Evolutionary conservation across 2,113 vertebrate species (phyloP), one percentile per base, ranked within the genome.

Genomic region (Falco punctatus): DNA sequence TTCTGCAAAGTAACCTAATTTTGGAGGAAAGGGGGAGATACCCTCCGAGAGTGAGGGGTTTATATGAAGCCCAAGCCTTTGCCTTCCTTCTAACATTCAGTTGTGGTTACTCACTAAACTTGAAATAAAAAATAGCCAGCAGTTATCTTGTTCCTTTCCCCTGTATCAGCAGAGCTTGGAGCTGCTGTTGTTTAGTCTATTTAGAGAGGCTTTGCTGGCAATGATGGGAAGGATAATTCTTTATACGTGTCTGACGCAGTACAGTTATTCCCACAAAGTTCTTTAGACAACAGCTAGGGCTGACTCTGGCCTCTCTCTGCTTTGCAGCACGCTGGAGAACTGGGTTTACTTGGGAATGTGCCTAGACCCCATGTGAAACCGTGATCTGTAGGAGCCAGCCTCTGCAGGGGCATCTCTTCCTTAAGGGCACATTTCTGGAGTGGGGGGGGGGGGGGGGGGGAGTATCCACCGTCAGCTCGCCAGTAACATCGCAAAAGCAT

Each of bases 211-310:
- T 30, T 18, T 42, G 46, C 78, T 74, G 81, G 69, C 69, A 42
- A 1, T 0, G 13, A 6, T 9, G 35, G 17, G 51, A 8, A 27
- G 51, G 28, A 8, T 32, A 1, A 3, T 8, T 58, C 46, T 40
- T 14, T 23, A 2, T 18, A 4, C 0, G 2, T 82, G 48, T 14
- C 61, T 2, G 3, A 48, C 1, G 2, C 17, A 0, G 4, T 48
- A 9, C 18, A 15, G 6, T 32, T 64, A 17, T 21, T 73, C 72
- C 92, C 69, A 3, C 20, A 55, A 27, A 66, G 16, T 33, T 69
- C 82, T 70, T 4, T 2, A 83, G 62, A 6, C 67, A 46, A 0
- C 17, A 26, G 27, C 24, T 4, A 1, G 8, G 62, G 27, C 78
- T 70, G 73, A 3, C 15, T 23, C 0, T 0, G 42, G 5, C 15